These are phyloP conservation scores for Pterostichus madidus DNA, from an alignment of 2,888 invertebrate genomes.

Conservation along the genomic window DNA sequence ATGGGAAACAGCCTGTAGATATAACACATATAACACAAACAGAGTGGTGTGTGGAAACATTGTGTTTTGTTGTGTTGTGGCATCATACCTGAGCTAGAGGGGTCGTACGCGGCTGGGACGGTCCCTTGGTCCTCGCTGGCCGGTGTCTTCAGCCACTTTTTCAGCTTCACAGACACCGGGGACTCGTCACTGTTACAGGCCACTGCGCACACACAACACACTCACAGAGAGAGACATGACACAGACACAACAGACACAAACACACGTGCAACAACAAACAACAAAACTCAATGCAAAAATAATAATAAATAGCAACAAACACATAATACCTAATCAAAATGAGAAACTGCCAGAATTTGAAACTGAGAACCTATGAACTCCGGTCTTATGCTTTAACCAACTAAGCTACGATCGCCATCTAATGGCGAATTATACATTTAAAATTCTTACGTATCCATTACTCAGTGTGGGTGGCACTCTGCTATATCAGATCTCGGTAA, in stretches of 20 bases:
- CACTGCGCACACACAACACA: constrained; percentile 57
- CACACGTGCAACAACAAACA: neutral
- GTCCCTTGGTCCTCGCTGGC: constrained; percentile 83
- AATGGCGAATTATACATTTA: no score
- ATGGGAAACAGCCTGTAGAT: no score
- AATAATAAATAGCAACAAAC: no score
- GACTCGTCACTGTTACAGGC: constrained; percentile 78
- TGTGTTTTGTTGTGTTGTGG: constrained; percentile 9
- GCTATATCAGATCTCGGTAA: no score
- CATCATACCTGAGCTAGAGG: constrained; percentile 77
- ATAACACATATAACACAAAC: neutral
- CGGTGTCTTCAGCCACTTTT: constrained; percentile 86
- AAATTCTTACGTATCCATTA: no score
- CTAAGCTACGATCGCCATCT: no score
- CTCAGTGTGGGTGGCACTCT: no score
- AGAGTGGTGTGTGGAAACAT: constrained; percentile 8
- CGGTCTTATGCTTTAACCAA: no score
- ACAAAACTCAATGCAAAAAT: neutral
- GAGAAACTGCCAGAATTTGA: no score
- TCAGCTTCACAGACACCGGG: constrained; percentile 85
- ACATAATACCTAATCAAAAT: no score
- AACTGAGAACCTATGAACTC: no score
- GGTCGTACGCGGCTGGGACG: constrained; percentile 84
- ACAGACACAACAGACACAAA: neutral
- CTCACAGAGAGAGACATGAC: constrained; percentile 6